Evolutionary conservation across 2,113 vertebrate species (phyloP).

Genomic region (Chionomys nivalis): DNA sequence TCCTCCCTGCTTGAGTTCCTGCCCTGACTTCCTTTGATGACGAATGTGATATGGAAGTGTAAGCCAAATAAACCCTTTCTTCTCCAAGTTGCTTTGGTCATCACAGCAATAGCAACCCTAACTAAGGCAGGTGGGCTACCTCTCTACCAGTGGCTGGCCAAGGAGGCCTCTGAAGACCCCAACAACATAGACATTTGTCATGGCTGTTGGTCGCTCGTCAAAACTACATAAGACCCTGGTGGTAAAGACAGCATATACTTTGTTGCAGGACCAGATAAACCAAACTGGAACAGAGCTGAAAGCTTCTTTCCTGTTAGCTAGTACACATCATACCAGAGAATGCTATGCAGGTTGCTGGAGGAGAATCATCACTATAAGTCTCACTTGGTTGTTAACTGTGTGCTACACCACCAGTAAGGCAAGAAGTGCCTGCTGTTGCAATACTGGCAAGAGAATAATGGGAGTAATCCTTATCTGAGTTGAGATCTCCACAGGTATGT

Average conservation of each 20-base stretch:
- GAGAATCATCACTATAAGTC: background rate
- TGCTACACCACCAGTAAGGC: background rate
- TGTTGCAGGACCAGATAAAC: background rate
- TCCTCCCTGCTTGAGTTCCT: background rate
- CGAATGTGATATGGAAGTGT: background rate
- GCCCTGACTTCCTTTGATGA: background rate
- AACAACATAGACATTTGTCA: background rate
- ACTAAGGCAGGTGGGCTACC: background rate
- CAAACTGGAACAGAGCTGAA: background rate
- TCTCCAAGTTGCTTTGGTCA: background rate
- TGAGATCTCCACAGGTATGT: background rate
- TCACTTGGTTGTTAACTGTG: background rate
- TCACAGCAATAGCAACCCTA: background rate
- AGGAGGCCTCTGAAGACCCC: background rate
- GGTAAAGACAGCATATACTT: background rate
- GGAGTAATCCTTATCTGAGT: background rate
- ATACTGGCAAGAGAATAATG: background rate
- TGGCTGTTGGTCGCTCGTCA: background rate
- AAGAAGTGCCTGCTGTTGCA: background rate
- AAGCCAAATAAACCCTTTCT: background rate
- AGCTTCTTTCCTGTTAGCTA: background rate
- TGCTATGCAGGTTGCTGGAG: background rate
- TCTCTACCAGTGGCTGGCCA: background rate
- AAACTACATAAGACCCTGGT: background rate
- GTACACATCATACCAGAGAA: background rate